Evolutionary conservation across 2,113 vertebrate genomes (phyloP).

Genomic region (Psilopogon haemacephalus): DNA sequence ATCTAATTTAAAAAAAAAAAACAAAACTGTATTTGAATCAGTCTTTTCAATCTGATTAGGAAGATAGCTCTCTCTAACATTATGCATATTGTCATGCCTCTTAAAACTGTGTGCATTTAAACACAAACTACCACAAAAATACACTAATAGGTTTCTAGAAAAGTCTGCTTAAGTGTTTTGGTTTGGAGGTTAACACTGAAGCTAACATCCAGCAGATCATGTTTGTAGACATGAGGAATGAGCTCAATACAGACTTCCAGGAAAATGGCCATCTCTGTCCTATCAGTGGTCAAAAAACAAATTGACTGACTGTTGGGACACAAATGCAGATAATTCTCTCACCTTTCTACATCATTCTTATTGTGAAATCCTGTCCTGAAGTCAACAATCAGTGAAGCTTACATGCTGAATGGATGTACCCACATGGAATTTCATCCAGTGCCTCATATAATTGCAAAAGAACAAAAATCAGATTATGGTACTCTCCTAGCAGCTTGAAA

Average conservation of each 20-base stretch:
- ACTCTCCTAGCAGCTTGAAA: not conserved
- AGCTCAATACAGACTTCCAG: not conserved
- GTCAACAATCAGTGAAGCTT: not conserved
- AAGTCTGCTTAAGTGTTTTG: not conserved
- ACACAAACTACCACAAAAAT: not conserved
- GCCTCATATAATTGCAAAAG: not conserved
- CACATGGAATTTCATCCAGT: not conserved
- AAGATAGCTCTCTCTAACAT: not conserved
- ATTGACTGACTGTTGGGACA: not conserved
- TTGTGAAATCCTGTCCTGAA: not conserved
- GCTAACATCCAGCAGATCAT: not conserved
- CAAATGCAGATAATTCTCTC: not conserved
- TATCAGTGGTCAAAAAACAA: not conserved
- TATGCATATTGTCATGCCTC: too few species aligned
- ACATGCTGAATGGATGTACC: not conserved
- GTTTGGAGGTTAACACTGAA: too few species aligned
- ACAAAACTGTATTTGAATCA: not conserved
- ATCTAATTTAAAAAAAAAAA: fast-evolving
- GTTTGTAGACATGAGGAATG: not conserved
- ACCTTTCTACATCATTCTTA: not conserved
- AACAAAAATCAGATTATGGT: not conserved
- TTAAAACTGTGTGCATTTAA: not conserved
- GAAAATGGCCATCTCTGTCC: not conserved
- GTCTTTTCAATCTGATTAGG: not conserved
- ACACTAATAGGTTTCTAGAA: not conserved